Conservation (phyloP, 2,888 invertebrate genomes). For the Trileptium ribeirensis region DNA sequence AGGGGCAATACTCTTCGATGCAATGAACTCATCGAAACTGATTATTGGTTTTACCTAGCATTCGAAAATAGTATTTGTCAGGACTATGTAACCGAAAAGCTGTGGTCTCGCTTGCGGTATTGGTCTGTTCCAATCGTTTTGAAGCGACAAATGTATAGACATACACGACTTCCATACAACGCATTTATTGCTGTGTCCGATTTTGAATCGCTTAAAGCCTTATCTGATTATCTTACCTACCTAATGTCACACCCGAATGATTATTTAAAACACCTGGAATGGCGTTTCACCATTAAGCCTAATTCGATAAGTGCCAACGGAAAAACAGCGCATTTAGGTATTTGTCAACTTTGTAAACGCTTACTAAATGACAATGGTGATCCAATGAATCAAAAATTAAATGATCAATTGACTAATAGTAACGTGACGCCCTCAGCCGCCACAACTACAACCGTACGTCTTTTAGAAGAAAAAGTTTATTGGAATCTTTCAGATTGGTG, state of each 20-base stretch:
- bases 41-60: not conserved
- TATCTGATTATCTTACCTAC: not conserved
- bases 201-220: not conserved
- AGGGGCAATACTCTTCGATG: not conserved
- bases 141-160: not conserved
- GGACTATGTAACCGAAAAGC: not conserved
- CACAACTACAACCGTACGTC: too few species aligned
- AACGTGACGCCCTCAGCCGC: too few species aligned
- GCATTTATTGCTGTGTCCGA: not conserved
- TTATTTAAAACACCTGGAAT: too few species aligned
- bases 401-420: too few species aligned
- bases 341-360: too few species aligned
- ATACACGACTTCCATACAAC: not conserved
- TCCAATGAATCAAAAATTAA: too few species aligned
- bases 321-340: too few species aligned
- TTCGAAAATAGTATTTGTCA: not conserved
- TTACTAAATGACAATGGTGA: too few species aligned
- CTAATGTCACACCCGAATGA: not conserved
- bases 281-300: too few species aligned
- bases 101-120: not conserved
- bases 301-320: too few species aligned
- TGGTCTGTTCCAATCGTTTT: not conserved
- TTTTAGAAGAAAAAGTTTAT: too few species aligned
- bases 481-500: too few species aligned
- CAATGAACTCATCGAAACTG: not conserved